Evolutionary conservation across 2,888 invertebrate species (phyloP).

Genomic region (Clusia tigrina): DNA sequence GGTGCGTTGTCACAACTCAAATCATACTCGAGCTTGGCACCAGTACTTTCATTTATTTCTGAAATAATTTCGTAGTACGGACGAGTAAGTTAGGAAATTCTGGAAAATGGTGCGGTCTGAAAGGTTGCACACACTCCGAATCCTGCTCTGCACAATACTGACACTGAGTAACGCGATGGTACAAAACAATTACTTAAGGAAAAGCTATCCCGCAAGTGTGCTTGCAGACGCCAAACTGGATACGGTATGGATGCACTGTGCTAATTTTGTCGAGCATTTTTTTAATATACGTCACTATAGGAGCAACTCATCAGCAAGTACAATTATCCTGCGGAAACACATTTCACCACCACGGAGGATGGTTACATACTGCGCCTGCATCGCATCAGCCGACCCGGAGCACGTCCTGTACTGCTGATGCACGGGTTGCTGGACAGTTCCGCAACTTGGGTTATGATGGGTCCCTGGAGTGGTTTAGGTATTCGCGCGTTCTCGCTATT

Average conservation of each 20-base stretch:
- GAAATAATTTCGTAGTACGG: no score
- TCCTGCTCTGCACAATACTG: no score
- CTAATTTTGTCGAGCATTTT: background rate
- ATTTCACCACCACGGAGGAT: conserved; percentile 73
- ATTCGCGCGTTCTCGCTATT: no score
- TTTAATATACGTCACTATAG: conserved; percentile 34
- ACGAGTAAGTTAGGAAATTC: no score
- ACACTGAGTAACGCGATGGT: no score
- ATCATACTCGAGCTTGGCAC: no score
- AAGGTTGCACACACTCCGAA: no score
- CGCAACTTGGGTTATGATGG: conserved; percentile 75
- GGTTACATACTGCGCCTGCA: conserved; percentile 78
- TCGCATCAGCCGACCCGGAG: conserved; percentile 68
- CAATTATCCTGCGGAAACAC: conserved; percentile 71
- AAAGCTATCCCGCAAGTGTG: conserved; percentile 9
- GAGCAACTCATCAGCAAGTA: conserved; percentile 64
- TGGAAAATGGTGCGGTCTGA: no score
- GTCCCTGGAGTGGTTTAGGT: conserved; percentile 72
- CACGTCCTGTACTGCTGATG: conserved; percentile 70
- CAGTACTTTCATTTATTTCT: no score
- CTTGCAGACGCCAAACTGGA: conserved; percentile 33
- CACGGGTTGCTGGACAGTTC: conserved; percentile 79
- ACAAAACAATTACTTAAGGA: background rate
- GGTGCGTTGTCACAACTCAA: no score
- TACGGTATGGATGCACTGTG: conserved; percentile 31